Evolutionary conservation across 30 jellyfish, hydroid and myxozoan genomes (phyloP), one percentile per base, ranked within the genome.

Genomic region (Cassiopea xamachana): DNA sequence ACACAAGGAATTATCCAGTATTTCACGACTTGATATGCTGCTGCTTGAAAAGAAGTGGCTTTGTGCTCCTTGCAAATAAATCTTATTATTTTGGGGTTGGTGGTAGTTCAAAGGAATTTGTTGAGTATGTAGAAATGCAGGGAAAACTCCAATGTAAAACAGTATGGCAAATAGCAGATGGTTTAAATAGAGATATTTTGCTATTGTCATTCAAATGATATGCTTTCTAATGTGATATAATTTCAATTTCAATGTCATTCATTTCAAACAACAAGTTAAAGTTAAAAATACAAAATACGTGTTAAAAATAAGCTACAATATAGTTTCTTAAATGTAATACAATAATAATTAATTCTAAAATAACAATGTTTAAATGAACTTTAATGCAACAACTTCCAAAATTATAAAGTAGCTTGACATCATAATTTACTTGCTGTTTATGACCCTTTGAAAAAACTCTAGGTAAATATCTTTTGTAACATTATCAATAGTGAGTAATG

Each of bases 81-180:
- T 51, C 99, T 6, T 90, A 90, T 80, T 96, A 96, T 81, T 96
- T 96, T 86, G 99, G 99, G 14, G 99, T 96, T 45, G 99, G 98
- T 48, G 99, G 99, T 45, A 90, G 99, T n/a, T 88, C 97, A 7
- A 81, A 75, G 47, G 96, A 82, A 9, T 96, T 96, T 70, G 45
- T 80, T 80, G 87, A 86, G 39, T 96, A 27, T 87, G 74, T 96
- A 10, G 77, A 58, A 43, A 60, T 58, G 46, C 44, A 70, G 50
- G 89, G 89, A 8, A 55, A 60, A 45, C 92, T 92, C 39, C 39
- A 68, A 18, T 83, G 73, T 1, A 78, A 81, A 51, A 60, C 51
- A n/a, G 93, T 92, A 9, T 46, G 19, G 51, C 76, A 86, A 61
- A 67, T 86, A 49, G 49, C 76, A 15, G 95, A 92, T 14, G 98